Conservation (phyloP, 2,113 vertebrate genomes). For the Phalacrocorax brasilianus region DNA sequence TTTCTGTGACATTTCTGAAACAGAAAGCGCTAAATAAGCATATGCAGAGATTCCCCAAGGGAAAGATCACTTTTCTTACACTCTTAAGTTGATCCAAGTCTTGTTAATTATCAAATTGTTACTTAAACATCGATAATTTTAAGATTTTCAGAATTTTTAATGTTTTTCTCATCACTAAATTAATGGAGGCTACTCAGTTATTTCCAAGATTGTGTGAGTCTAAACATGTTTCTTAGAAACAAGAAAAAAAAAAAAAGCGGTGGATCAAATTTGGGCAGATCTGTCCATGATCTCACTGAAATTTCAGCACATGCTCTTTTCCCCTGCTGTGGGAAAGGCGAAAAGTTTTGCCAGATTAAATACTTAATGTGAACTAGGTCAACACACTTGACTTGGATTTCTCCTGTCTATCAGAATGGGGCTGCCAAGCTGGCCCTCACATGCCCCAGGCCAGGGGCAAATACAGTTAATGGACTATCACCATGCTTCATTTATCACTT, state of each 20-base stretch:
- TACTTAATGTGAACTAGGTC: neutral
- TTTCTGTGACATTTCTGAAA: neutral
- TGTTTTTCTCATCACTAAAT: neutral
- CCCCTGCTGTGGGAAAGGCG: neutral
- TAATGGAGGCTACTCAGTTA: neutral
- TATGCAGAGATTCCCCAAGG: neutral
- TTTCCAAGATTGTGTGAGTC: neutral
- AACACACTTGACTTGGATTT: neutral
- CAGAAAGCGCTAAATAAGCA: neutral
- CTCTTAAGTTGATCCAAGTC: neutral
- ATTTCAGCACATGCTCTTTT: neutral
- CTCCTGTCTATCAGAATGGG: neutral
- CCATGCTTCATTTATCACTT: neutral
- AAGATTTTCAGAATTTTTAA: neutral
- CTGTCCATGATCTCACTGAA: neutral
- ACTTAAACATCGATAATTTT: neutral
- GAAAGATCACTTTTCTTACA: neutral
- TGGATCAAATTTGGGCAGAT: neutral
- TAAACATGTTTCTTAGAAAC: neutral
- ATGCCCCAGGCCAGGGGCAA: neutral
- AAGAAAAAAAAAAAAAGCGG: neutral
- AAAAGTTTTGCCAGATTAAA: neutral
- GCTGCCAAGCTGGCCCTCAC: neutral
- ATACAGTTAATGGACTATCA: neutral
- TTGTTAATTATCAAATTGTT: neutral